phyloP scores from a whole-genome alignment of 2,113 vertebrate species.

The Clupea harengus region DNA sequence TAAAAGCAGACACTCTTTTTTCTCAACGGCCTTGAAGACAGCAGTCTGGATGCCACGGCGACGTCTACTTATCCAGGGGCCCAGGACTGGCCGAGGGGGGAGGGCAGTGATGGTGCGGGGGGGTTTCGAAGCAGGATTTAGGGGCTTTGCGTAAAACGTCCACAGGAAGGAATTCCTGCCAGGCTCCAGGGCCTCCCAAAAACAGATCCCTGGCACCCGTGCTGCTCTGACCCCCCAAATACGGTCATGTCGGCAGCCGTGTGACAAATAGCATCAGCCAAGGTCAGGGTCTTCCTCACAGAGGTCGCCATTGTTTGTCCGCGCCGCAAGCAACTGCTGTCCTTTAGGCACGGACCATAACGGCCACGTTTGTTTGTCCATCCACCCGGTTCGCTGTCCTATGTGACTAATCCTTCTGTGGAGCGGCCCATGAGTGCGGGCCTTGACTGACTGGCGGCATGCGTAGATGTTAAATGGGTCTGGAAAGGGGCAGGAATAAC shows the following conservation, averaged over 20 bases:
- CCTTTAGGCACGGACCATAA: neutral
- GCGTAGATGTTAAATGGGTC: slow-evolving; percentile 46
- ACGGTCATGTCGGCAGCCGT: slow-evolving; percentile 6
- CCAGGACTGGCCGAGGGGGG: slow-evolving; percentile 12
- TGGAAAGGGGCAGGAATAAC: slow-evolving; percentile 47
- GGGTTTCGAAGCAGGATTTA: neutral
- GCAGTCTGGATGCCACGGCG: slow-evolving; percentile 46
- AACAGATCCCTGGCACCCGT: neutral
- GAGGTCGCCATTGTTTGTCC: slow-evolving; percentile 7
- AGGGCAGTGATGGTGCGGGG: neutral
- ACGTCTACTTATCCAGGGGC: slow-evolving; percentile 58
- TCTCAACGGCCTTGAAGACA: slow-evolving; percentile 44
- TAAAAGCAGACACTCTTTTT: slow-evolving; percentile 47
- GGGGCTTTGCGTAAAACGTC: neutral
- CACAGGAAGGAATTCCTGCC: slow-evolving; percentile 1
- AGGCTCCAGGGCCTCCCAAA: neutral
- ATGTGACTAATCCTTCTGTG: neutral
- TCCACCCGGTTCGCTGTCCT: neutral
- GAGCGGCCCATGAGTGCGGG: slow-evolving; percentile 14
- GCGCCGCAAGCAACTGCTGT: neutral
- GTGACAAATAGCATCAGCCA: slow-evolving; percentile 17
- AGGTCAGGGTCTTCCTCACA: slow-evolving; percentile 13
- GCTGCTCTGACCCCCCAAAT: neutral
- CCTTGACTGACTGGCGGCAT: neutral
- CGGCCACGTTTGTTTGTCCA: neutral